Percentiles rank a stretch among this genome's conserved stretches.
phyloP scores from a whole-genome alignment of 2,113 vertebrate genomes.

The Panurus biarmicus region DNA sequence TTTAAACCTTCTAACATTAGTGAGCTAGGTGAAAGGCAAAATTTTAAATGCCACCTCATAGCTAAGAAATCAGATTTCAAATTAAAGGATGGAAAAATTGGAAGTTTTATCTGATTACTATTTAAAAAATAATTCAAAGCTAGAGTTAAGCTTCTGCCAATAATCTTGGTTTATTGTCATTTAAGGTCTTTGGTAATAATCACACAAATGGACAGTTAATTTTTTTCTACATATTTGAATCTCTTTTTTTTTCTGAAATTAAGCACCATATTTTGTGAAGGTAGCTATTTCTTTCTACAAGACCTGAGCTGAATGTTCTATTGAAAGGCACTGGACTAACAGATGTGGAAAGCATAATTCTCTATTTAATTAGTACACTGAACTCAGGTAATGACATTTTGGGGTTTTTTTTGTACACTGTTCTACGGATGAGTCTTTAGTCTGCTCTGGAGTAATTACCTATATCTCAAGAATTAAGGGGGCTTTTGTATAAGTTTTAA shows the following conservation, averaged over 20 bases:
- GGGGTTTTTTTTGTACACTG: fast-evolving
- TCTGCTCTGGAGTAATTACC: neutral
- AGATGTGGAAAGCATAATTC: neutral
- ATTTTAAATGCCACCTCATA: neutral
- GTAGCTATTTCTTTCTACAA: neutral
- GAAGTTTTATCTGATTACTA: neutral
- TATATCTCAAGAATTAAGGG: neutral
- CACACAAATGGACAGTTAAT: neutral
- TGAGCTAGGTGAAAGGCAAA: neutral
- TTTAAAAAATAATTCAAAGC: neutral
- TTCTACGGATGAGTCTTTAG: neutral
- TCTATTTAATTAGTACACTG: neutral
- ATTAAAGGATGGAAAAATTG: neutral
- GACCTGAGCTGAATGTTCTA: neutral
- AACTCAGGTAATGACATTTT: neutral
- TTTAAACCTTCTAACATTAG: neutral
- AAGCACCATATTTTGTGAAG: neutral
- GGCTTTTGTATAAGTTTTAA: neutral
- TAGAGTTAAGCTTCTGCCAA: neutral
- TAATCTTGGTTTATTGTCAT: neutral
- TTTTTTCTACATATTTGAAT: neutral
- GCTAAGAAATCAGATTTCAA: neutral
- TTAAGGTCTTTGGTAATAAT: neutral
- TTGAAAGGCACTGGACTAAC: neutral
- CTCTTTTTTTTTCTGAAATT: neutral